A percentile compares a stretch with the other conserved stretches of the same genome.
These are phyloP conservation scores for Oryzias woworae DNA, from an alignment of 2,113 vertebrate genomes.

Conservation along the genomic window DNA sequence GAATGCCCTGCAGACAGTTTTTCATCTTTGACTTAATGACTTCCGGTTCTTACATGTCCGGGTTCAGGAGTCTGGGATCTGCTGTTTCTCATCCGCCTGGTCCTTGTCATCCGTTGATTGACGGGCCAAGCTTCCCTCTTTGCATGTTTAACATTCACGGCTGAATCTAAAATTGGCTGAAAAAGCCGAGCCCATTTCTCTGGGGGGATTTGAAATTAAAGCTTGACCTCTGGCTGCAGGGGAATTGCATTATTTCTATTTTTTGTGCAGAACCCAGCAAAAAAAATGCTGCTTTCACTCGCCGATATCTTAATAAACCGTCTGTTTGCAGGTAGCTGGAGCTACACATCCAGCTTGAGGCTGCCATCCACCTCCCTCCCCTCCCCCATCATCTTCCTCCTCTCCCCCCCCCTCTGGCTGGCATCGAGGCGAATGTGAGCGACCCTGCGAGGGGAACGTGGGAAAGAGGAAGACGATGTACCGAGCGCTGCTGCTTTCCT, in stretches of 20 bases:
- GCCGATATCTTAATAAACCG: background rate
- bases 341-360: slow-evolving; percentile 24
- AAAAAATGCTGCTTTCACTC: too few relatives aligned
- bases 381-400: slow-evolving; percentile 19
- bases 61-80: background rate
- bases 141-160: background rate
- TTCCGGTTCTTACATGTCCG: background rate
- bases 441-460: slow-evolving; percentile 54
- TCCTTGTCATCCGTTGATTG: background rate
- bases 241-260: slow-evolving; percentile 6
- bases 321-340: slow-evolving; percentile 54
- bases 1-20: background rate
- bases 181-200: slow-evolving; percentile 6
- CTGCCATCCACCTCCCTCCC: slow-evolving; percentile 2
- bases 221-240: slow-evolving; percentile 8
- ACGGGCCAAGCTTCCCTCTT: background rate
- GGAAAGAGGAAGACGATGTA: slow-evolving; percentile 73
- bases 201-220: background rate
- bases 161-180: background rate
- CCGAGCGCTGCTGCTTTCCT: slow-evolving; percentile 67
- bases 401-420: slow-evolving; percentile 26
- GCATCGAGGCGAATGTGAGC: slow-evolving; percentile 53
- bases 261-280: background rate
- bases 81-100: slow-evolving; percentile 16
- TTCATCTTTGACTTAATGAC: slow-evolving; percentile 3